These are phyloP conservation scores for Drosophila maculinotata DNA, from an alignment of 2,888 invertebrate genomes.

Conservation along the genomic window DNA sequence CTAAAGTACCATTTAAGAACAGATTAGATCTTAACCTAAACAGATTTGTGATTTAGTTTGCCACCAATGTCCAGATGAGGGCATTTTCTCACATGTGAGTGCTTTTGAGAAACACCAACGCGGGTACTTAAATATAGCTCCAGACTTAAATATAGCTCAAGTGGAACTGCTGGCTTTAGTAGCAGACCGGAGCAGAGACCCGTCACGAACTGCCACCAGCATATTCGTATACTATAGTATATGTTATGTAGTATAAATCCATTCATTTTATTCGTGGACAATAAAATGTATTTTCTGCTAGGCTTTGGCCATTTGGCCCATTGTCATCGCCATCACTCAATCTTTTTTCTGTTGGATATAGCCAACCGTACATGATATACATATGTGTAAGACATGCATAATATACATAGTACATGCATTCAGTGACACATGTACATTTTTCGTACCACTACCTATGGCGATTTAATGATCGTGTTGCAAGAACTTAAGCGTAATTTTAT, in stretches of 20 bases:
- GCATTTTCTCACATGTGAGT: constrained; percentile 7
- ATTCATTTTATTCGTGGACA: constrained; percentile 84
- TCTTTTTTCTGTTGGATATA: background rate
- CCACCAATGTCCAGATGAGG: constrained; percentile 9
- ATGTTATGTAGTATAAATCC: constrained; percentile 77
- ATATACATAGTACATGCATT: constrained; percentile 33
- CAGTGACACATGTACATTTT: constrained; percentile 51
- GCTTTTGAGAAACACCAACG: constrained; percentile 14
- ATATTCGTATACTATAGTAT: too few relatives aligned
- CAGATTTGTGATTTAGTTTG: constrained; percentile 6
- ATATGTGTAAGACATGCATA: constrained; percentile 44
- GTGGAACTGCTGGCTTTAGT: constrained; percentile 76
- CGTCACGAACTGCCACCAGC: constrained; percentile 67
- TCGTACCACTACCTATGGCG: constrained; percentile 49
- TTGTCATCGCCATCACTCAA: constrained; percentile 28
- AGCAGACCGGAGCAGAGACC: constrained; percentile 36
- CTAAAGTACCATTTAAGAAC: too few relatives aligned
- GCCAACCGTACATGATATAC: background rate
- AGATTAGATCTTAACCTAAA: constrained; percentile 19
- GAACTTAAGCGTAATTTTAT: background rate
- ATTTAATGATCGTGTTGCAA: constrained; percentile 19
- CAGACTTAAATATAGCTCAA: constrained; percentile 43
- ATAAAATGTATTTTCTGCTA: constrained; percentile 84
- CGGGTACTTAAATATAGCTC: constrained; percentile 17
- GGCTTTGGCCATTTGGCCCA: constrained; percentile 27